These are phyloP conservation scores for Gallinago undulata DNA, from an alignment of 2,113 vertebrate species.

Conservation along the genomic window DNA sequence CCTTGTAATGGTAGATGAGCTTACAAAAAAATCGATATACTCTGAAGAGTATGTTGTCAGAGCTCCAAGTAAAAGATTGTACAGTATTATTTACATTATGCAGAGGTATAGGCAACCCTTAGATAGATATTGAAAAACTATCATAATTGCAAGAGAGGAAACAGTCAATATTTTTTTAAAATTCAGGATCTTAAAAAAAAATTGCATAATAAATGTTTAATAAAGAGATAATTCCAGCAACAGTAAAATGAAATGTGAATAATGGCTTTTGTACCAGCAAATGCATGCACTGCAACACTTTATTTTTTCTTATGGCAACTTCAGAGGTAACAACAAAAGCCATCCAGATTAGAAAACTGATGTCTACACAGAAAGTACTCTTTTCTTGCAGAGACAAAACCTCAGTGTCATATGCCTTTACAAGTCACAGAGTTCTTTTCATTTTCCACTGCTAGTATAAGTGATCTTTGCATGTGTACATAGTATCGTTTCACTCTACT, in stretches of 20 bases:
- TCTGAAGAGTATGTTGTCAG: neutral
- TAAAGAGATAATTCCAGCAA: neutral
- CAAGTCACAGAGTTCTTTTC: neutral
- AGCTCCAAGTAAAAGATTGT: neutral
- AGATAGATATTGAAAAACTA: neutral
- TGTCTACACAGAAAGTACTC: neutral
- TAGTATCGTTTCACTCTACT: neutral
- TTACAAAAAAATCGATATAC: neutral
- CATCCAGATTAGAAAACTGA: neutral
- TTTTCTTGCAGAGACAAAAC: neutral
- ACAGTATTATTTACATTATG: neutral
- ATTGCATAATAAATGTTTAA: neutral
- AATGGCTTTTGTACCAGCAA: neutral
- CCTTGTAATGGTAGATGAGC: neutral
- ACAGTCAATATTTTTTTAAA: accelerated
- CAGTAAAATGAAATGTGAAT: neutral
- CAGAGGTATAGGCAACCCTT: neutral
- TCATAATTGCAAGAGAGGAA: neutral
- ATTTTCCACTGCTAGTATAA: neutral
- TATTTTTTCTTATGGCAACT: neutral
- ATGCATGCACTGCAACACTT: neutral
- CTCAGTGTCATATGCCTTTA: neutral
- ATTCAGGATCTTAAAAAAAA: neutral
- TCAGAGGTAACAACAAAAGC: neutral
- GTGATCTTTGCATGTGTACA: accelerated